These are phyloP conservation scores for Zoanthus sociatus DNA, from an alignment of 92 coral and sea anemone genomes.

Conservation along the genomic window DNA sequence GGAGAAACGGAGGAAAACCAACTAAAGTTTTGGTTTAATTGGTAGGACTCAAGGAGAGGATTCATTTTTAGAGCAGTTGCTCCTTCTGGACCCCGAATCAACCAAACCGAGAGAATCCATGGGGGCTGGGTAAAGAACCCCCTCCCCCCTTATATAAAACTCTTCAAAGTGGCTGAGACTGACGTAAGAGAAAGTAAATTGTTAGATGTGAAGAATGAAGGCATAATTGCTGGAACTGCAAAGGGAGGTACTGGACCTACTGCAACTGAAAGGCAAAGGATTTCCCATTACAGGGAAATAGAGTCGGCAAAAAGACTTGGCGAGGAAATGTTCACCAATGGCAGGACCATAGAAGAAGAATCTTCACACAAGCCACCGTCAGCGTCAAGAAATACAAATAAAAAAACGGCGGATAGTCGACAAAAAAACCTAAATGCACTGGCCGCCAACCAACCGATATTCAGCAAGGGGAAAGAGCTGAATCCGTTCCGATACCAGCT, in stretches of 20 bases:
- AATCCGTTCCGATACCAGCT: conserved; percentile 19
- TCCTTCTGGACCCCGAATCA: not conserved
- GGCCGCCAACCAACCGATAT: conserved; percentile 2
- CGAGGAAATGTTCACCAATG: not conserved
- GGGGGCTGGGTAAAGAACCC: too few species aligned
- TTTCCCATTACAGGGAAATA: conserved; percentile 5
- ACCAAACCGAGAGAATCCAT: not conserved
- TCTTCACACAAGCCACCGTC: conserved; percentile 16
- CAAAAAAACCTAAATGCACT: not conserved
- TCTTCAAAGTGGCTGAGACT: conserved; percentile 13
- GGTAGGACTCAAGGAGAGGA: not conserved
- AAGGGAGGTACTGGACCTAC: conserved; percentile 21
- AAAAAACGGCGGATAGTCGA: not conserved
- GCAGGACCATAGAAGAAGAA: conserved; percentile 10
- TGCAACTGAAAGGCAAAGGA: not conserved
- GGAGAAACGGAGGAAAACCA: too few species aligned
- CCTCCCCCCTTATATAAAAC: not conserved
- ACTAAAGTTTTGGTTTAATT: not conserved
- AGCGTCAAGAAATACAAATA: not conserved
- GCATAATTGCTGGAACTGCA: not conserved
- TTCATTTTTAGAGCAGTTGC: too few species aligned
- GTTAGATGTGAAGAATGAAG: conserved; percentile 10
- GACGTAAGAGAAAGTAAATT: conserved; percentile 22
- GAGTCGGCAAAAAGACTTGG: conserved; percentile 25
- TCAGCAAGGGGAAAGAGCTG: not conserved